phyloP scores from a whole-genome alignment of 2,113 vertebrate species.

The Toxostoma redivivum region DNA sequence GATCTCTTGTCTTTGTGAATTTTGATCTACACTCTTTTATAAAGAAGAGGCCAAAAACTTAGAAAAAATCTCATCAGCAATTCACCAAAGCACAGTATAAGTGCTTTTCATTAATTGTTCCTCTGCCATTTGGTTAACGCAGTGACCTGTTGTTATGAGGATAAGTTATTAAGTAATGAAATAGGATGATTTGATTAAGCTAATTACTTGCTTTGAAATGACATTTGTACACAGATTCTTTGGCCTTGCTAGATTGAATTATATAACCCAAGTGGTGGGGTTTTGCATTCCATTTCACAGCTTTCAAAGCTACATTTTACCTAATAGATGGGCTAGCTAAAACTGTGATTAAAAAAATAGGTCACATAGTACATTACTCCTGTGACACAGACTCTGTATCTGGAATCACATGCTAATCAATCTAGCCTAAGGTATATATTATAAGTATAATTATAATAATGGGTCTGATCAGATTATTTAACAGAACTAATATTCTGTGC shows the following conservation, averaged over 20 bases:
- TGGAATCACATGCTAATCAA: neutral
- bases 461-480: neutral
- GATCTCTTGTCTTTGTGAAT: neutral
- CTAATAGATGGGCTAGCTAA: neutral
- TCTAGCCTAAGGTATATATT: neutral
- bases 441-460: neutral
- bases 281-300: neutral
- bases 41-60: neutral
- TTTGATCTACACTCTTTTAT: neutral
- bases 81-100: neutral
- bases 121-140: neutral
- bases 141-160: conserved; percentile 17
- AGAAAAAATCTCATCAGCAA: neutral
- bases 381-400: neutral
- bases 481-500: neutral
- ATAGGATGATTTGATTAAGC: conserved; percentile 30
- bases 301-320: neutral
- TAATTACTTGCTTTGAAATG: conserved; percentile 35
- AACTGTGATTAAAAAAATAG: neutral
- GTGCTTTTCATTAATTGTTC: neutral
- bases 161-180: conserved; percentile 41
- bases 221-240: neutral
- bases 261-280: neutral
- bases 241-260: neutral
- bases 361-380: neutral